Evolutionary conservation across 2,888 invertebrate genomes (phyloP).

Genomic region (Chymomyza procnemis): DNA sequence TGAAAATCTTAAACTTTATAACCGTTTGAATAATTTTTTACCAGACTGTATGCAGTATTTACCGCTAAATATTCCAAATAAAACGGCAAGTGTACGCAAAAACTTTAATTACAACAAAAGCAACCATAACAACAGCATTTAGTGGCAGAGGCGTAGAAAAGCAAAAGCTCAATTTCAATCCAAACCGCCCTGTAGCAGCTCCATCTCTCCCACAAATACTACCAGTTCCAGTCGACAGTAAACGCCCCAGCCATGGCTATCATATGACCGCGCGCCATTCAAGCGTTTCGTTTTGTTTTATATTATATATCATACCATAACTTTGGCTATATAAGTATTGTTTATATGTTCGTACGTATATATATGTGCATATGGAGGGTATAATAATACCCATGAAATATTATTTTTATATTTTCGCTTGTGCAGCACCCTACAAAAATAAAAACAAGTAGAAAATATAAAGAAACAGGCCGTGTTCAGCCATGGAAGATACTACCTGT

Average conservation of each 20-base stretch:
- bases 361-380: not conserved
- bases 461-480: not conserved
- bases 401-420: not conserved
- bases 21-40: no score
- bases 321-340: not conserved
- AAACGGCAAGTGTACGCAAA: constrained; percentile 6
- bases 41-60: no score
- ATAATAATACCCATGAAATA: constrained; percentile 5
- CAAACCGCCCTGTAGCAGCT: not conserved
- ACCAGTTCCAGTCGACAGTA: constrained; percentile 38
- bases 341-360: no score
- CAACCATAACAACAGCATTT: constrained; percentile 36
- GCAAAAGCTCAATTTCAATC: constrained; percentile 44
- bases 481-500: not conserved
- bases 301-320: not conserved
- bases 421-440: not conserved
- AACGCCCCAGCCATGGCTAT: constrained; percentile 44
- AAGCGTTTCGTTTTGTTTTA: constrained; percentile 52
- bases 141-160: constrained; percentile 29
- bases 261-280: constrained; percentile 61
- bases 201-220: constrained; percentile 15
- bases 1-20: no score
- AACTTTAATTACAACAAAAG: constrained; percentile 62
- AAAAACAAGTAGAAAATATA: not conserved
- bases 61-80: not conserved